Evolutionary conservation across 2,888 invertebrate species (phyloP).

Genomic region (Sipunculus nudus): DNA sequence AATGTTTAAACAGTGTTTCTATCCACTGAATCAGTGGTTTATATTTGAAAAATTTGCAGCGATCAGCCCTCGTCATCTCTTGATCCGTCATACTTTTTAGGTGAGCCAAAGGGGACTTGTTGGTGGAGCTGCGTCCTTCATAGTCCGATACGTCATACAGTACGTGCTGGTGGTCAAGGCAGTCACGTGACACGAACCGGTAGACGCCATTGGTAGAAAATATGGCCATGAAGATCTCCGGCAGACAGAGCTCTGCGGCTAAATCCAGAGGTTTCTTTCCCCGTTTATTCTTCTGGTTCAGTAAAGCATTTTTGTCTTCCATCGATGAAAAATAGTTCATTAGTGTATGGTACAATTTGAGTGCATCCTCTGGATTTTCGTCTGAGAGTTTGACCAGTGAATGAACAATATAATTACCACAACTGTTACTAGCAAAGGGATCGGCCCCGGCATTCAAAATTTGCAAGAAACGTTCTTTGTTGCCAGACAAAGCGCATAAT

Average conservation of each 20-base stretch:
- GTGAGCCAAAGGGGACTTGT: neutral
- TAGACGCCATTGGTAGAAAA: neutral
- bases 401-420: neutral
- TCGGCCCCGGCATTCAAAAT: neutral
- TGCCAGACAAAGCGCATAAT: neutral
- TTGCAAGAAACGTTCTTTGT: neutral
- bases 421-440: neutral
- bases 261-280: neutral
- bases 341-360: neutral
- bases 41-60: neutral
- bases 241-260: neutral
- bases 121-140: neutral
- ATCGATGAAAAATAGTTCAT: neutral
- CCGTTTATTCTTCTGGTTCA: neutral
- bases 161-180: neutral
- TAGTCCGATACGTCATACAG: neutral
- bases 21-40: neutral
- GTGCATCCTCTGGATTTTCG: neutral
- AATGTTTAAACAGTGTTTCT: neutral
- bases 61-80: neutral
- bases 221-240: neutral
- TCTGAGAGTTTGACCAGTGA: neutral
- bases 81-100: neutral
- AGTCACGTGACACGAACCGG: neutral
- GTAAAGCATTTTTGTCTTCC: neutral